These are phyloP conservation scores for Leptinotarsa lineolata DNA, from an alignment of 1,140 invertebrate species.

Conservation along the genomic window DNA sequence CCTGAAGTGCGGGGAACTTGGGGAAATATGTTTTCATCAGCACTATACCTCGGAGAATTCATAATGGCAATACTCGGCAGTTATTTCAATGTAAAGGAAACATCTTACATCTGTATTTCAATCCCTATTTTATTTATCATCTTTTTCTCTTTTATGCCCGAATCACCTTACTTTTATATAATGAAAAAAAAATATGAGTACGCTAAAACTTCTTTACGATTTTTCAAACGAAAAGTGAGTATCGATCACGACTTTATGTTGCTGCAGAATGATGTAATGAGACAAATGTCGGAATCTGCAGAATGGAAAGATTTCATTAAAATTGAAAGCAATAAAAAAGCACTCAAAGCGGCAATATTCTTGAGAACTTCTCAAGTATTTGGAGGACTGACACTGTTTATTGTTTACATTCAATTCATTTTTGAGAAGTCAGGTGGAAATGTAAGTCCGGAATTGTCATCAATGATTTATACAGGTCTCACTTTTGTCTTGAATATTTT, in stretches of 20 bases:
- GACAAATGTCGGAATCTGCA: constrained; percentile 40
- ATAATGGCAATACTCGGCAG: constrained; percentile 58
- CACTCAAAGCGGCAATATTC: constrained; percentile 54
- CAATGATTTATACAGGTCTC: too few relatives aligned
- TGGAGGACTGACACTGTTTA: constrained; percentile 65
- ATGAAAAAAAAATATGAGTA: constrained; percentile 33
- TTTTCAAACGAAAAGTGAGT: constrained; percentile 41
- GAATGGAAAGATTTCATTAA: constrained; percentile 48
- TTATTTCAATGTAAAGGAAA: too few relatives aligned
- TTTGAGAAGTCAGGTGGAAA: too few relatives aligned
- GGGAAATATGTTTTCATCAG: constrained; percentile 57
- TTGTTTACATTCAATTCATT: too few relatives aligned
- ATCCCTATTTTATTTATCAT: constrained; percentile 13
- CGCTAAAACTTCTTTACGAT: constrained; percentile 31
- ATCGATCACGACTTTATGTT: constrained; percentile 42
- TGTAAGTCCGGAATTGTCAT: too few relatives aligned
- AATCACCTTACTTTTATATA: too few relatives aligned
- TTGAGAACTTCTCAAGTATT: constrained; percentile 65
- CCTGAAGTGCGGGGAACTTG: constrained; percentile 65
- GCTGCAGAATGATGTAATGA: constrained; percentile 36
- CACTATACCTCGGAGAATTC: constrained; percentile 58
- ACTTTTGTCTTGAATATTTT: too few relatives aligned
- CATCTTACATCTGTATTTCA: constrained; percentile 19
- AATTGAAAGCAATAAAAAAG: constrained; percentile 56
- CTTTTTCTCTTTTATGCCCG: too few relatives aligned